Percentiles rank a stretch among this genome's conserved stretches.
Conservation (phyloP, 1,140 invertebrate species). For the Microplitis demolitor region DNA sequence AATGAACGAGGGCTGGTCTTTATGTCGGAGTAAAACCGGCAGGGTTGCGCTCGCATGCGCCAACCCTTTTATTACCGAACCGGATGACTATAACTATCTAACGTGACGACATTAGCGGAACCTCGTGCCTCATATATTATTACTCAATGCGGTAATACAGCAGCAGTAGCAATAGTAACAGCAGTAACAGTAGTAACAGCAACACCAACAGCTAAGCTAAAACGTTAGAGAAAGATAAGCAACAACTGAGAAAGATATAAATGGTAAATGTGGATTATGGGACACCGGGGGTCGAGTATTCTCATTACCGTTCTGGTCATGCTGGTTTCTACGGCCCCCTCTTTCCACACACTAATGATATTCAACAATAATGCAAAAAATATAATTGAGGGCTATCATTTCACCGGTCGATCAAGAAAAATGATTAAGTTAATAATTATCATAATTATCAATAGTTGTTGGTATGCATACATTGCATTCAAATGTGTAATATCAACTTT, state of each 20-base stretch:
- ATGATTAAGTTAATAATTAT: no score
- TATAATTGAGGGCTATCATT: neutral
- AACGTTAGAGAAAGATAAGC: no score
- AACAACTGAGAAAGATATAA: constrained; percentile 8
- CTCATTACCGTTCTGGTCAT: constrained; percentile 28
- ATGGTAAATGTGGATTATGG: constrained; percentile 17
- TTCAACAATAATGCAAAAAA: constrained; percentile 11
- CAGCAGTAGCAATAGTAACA: neutral
- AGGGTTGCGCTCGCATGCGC: constrained; percentile 20
- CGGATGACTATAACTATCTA: constrained; percentile 56
- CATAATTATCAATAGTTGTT: no score
- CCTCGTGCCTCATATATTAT: constrained; percentile 42
- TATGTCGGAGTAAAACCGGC: constrained; percentile 12
- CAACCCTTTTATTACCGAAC: constrained; percentile 54
- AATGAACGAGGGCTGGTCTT: constrained; percentile 25
- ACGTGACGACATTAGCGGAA: constrained; percentile 52
- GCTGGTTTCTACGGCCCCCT: constrained; percentile 9
- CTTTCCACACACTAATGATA: neutral
- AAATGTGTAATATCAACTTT: no score
- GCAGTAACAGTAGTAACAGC: neutral
- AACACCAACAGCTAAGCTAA: neutral
- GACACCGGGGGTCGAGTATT: constrained; percentile 12
- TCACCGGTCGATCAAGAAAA: neutral
- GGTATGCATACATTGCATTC: no score
- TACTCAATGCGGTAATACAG: constrained; percentile 38